Evolutionary conservation across 2,888 invertebrate genomes (phyloP).

Genomic region (Bruchidius siliquastri): DNA sequence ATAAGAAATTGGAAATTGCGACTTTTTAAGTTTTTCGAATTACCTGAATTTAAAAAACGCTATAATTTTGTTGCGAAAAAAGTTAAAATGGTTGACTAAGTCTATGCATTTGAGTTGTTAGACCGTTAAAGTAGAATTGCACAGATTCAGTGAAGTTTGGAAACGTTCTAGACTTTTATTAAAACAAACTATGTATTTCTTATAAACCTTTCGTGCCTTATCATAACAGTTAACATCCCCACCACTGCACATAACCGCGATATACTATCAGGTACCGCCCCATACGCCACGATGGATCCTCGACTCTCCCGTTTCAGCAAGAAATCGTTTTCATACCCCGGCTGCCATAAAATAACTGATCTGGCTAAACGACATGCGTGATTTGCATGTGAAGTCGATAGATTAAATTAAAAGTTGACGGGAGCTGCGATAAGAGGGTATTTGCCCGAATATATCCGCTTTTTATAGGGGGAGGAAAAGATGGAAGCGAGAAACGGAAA

Average conservation of each 20-base stretch:
- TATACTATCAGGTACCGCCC: not conserved
- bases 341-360: conserved; percentile 43
- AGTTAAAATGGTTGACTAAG: too few relatives aligned
- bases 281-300: not conserved
- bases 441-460: not conserved
- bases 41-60: too few relatives aligned
- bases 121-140: too few relatives aligned
- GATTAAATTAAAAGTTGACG: conserved; percentile 43
- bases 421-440: conserved; percentile 3
- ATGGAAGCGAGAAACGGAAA: not conserved
- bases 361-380: conserved; percentile 45
- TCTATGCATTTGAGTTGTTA: too few relatives aligned
- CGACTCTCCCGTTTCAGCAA: conserved; percentile 1
- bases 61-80: too few relatives aligned
- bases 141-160: too few relatives aligned
- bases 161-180: too few relatives aligned
- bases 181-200: too few relatives aligned
- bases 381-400: conserved; percentile 46
- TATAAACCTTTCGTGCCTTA: not conserved
- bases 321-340: not conserved
- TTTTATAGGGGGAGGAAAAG: not conserved
- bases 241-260: not conserved
- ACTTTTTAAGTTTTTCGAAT: too few relatives aligned
- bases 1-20: too few relatives aligned
- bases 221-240: not conserved